Evolutionary conservation across 1,140 invertebrate genomes (phyloP).

Genomic region (Drosophila nannoptera): DNA sequence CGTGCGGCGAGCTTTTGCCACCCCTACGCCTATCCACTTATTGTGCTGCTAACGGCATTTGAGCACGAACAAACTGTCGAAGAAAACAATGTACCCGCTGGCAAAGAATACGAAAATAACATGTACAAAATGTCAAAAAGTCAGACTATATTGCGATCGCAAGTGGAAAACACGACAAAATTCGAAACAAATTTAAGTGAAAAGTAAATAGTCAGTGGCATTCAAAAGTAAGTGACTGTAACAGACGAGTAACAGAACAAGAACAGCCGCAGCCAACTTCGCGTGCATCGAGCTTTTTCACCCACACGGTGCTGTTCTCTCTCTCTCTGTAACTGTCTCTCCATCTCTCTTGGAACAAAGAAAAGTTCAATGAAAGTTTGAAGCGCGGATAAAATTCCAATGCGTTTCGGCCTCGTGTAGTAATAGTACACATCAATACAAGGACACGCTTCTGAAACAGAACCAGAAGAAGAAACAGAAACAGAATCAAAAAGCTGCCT

Average conservation of each 20-base stretch:
- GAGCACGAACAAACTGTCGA: conserved; percentile 48
- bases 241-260: conserved; percentile 26
- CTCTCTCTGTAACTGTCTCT: conserved; percentile 7
- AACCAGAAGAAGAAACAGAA: background rate
- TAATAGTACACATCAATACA: conserved; percentile 61
- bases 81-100: conserved; percentile 52
- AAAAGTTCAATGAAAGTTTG: conserved; percentile 65
- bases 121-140: conserved; percentile 66
- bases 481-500: conserved; percentile 39
- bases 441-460: conserved; percentile 54
- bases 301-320: conserved; percentile 11
- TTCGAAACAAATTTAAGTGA: conserved; percentile 33
- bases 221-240: conserved; percentile 7
- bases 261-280: conserved; percentile 65
- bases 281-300: conserved; percentile 46
- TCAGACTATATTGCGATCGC: conserved; percentile 42
- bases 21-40: conserved; percentile 27
- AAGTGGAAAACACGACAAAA: conserved; percentile 41
- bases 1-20: conserved; percentile 60
- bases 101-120: conserved; percentile 56
- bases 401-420: conserved; percentile 40
- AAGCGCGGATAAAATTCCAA: conserved; percentile 70
- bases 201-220: background rate
- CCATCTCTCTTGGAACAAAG: conserved; percentile 18
- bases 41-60: conserved; percentile 39